Conservation (phyloP, 2,797 vertebrate genomes). For the Cygnus olor region DNA sequence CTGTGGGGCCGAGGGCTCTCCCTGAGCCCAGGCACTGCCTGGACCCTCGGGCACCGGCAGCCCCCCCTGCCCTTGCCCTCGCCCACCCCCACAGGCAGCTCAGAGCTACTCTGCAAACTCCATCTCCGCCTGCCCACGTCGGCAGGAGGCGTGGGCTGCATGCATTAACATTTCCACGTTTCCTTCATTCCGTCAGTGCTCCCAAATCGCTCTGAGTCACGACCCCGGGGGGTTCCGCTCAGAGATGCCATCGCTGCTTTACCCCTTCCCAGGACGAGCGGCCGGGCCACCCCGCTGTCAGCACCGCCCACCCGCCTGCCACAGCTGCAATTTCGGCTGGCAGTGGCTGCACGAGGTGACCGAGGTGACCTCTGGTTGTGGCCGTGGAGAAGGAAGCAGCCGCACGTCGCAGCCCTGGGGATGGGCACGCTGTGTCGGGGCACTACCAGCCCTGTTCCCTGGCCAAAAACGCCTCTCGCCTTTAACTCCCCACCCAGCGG, state of each 20-base stretch:
- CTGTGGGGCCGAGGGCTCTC: too few relatives aligned
- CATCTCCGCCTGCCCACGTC: background rate
- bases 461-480: slow-evolving; percentile 52
- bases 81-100: background rate
- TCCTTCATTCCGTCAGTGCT: slow-evolving; percentile 64
- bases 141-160: slow-evolving; percentile 10
- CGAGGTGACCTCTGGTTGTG: too few relatives aligned
- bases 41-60: background rate
- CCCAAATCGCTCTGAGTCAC: slow-evolving; percentile 65
- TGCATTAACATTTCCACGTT: slow-evolving; percentile 76
- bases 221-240: slow-evolving; percentile 54
- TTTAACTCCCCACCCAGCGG: slow-evolving; percentile 1
- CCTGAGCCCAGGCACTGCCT: background rate
- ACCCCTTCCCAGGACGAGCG: background rate
- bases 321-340: too few relatives aligned
- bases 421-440: too few relatives aligned
- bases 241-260: slow-evolving; percentile 59
- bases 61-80: background rate
- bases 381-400: too few relatives aligned
- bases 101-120: background rate
- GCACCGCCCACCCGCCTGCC: background rate
- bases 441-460: background rate
- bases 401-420: too few relatives aligned
- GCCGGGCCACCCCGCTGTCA: background rate
- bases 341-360: too few relatives aligned